Evolutionary conservation across 2,113 vertebrate species (phyloP).

Genomic region (Ginglymostoma cirratum): DNA sequence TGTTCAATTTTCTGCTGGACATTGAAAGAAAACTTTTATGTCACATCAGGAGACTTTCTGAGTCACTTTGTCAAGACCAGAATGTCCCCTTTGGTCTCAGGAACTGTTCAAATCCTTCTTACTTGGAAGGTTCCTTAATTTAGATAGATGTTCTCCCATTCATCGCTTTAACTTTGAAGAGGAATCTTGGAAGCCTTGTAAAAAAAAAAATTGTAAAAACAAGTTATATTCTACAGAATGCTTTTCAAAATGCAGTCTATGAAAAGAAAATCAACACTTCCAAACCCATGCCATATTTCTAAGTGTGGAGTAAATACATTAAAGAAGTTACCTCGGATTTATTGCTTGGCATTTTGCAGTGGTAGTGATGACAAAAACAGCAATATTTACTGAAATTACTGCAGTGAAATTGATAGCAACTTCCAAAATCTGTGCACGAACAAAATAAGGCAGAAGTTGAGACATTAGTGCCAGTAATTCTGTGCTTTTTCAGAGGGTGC

Average conservation of each 20-base stretch:
- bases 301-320: too few relatives aligned
- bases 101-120: neutral
- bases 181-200: neutral
- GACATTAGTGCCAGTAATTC: too few relatives aligned
- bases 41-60: neutral
- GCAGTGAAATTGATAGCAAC: too few relatives aligned
- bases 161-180: neutral
- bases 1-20: neutral
- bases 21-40: neutral
- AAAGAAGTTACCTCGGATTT: too few relatives aligned
- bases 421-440: too few relatives aligned
- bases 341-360: too few relatives aligned
- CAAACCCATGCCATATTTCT: neutral
- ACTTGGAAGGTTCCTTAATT: neutral
- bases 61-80: neutral
- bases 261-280: neutral
- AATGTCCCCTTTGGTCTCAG: neutral
- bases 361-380: too few relatives aligned
- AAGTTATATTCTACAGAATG: neutral
- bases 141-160: neutral
- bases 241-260: neutral
- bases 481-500: too few relatives aligned
- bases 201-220: neutral
- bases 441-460: too few relatives aligned
- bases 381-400: too few relatives aligned